Evolutionary conservation across 2,113 vertebrate genomes (phyloP).

Genomic region (Oenanthe oenanthe): DNA sequence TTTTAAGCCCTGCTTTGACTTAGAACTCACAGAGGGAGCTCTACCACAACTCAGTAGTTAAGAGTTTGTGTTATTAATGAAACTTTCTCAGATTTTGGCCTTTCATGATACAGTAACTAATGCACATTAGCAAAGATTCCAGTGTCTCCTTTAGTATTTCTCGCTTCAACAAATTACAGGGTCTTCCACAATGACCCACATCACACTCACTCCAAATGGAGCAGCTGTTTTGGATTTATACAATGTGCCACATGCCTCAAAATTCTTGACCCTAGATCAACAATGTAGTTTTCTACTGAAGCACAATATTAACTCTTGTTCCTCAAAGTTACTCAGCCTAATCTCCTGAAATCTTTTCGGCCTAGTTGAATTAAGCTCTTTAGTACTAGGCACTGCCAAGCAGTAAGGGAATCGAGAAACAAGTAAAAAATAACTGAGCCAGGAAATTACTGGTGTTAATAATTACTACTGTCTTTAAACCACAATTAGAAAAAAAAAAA

Average conservation of each 20-base stretch:
- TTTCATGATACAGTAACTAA: background rate
- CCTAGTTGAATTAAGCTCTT: background rate
- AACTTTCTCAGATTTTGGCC: background rate
- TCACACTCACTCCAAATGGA: background rate
- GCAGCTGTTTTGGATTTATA: background rate
- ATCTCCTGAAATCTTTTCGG: slow-evolving; percentile 31
- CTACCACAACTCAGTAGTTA: background rate
- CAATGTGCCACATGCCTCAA: background rate
- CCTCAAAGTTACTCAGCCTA: background rate
- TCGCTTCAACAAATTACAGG: background rate
- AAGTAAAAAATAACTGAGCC: background rate
- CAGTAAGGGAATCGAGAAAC: background rate
- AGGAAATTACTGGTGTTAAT: background rate
- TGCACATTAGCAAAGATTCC: background rate
- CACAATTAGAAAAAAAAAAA: background rate
- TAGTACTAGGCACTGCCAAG: background rate
- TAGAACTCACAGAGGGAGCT: background rate
- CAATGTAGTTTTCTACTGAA: background rate
- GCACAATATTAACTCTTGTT: background rate
- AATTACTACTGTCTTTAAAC: background rate
- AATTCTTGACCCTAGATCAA: background rate
- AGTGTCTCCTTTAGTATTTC: background rate
- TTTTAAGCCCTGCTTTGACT: background rate
- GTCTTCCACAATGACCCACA: background rate
- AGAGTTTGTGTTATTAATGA: background rate